Conservation (phyloP, 2,888 invertebrate genomes). For the Macroteleia sp. region DNA sequence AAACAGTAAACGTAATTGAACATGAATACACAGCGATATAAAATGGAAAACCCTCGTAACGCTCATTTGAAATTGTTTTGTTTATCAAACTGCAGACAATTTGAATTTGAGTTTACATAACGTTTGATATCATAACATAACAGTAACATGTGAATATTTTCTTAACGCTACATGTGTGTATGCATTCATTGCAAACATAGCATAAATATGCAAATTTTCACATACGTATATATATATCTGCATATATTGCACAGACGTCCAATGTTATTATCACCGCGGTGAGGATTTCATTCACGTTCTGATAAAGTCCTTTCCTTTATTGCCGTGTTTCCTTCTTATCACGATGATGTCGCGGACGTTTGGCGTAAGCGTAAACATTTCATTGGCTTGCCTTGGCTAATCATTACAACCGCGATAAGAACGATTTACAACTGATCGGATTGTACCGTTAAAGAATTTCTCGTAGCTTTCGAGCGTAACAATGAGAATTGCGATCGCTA, state of each 20-base stretch:
- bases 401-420: constrained; percentile 62
- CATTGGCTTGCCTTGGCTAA: constrained; percentile 58
- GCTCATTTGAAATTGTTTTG: too few species aligned
- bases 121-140: too few species aligned
- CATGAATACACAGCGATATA: too few species aligned
- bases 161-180: neutral
- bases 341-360: constrained; percentile 56
- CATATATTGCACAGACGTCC: constrained; percentile 18
- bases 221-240: constrained; percentile 15
- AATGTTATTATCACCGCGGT: constrained; percentile 38
- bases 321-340: constrained; percentile 52
- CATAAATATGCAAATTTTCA: neutral
- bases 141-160: neutral
- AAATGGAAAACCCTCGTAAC: too few species aligned
- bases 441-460: constrained; percentile 63
- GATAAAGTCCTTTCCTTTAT: constrained; percentile 61
- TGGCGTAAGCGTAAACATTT: constrained; percentile 57
- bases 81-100: too few species aligned
- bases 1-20: too few species aligned
- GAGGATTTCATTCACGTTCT: constrained; percentile 43
- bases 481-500: constrained; percentile 53
- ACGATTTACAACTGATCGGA: constrained; percentile 63
- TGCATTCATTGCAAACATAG: neutral
- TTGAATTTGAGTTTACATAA: too few species aligned
- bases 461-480: constrained; percentile 58